A percentile compares a stretch with the other conserved stretches of the same genome.
Conservation (phyloP, 2,888 invertebrate genomes). For the Plagodis dolabraria region DNA sequence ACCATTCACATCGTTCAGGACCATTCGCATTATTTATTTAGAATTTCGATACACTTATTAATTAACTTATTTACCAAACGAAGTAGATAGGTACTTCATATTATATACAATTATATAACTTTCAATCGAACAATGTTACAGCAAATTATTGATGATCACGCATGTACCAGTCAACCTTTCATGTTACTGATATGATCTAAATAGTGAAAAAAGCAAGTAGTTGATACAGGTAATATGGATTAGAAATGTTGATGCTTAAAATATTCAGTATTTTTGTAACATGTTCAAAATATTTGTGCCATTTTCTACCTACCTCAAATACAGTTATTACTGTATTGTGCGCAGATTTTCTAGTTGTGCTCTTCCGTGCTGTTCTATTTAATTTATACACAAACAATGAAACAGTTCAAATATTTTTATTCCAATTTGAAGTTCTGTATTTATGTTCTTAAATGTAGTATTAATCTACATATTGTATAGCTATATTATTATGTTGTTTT, state of each 20-base stretch:
- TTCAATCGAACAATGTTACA: slow-evolving; percentile 25
- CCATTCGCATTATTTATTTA: slow-evolving; percentile 20
- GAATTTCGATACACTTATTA: slow-evolving; percentile 27
- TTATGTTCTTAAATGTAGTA: neutral
- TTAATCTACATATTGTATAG: neutral
- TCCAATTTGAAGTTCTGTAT: too few relatives aligned
- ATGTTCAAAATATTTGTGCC: slow-evolving; percentile 23
- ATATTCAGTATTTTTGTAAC: slow-evolving; percentile 14
- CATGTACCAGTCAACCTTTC: slow-evolving; percentile 16
- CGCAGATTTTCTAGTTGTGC: slow-evolving; percentile 26
- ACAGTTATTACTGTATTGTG: slow-evolving; percentile 20
- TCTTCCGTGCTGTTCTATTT: slow-evolving; percentile 19
- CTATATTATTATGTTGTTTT: neutral
- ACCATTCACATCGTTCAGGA: slow-evolving; percentile 12
- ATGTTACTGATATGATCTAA: slow-evolving; percentile 29
- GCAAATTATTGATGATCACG: slow-evolving; percentile 15
- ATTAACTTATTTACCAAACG: slow-evolving; percentile 18
- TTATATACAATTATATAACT: slow-evolving; percentile 19
- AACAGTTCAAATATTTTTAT: slow-evolving; percentile 4
- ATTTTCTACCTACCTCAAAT: slow-evolving; percentile 10
- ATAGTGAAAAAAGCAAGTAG: slow-evolving; percentile 12
- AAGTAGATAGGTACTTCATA: slow-evolving; percentile 8
- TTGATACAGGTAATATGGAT: slow-evolving; percentile 1
- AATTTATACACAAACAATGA: slow-evolving; percentile 3
- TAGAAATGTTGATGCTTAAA: slow-evolving; percentile 1